A percentile compares a stretch with the other conserved stretches of the same genome.
phyloP scores from a whole-genome alignment of 1,140 invertebrate genomes.

The Belonocnema kinseyi region DNA sequence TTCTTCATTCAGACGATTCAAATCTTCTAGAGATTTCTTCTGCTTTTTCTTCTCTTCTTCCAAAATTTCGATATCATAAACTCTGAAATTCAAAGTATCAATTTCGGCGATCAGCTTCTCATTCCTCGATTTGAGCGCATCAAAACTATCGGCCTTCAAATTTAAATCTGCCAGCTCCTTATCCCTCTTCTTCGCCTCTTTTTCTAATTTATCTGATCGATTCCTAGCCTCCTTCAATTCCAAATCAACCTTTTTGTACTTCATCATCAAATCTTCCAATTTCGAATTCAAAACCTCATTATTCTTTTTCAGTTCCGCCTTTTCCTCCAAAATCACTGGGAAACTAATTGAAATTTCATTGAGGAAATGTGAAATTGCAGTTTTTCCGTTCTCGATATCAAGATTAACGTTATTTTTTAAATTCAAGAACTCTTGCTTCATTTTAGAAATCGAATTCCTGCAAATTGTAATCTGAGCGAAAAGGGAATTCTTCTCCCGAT shows the following conservation, averaged over 20 bases:
- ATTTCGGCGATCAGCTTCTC: slow-evolving; percentile 55
- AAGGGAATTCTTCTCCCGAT: background rate
- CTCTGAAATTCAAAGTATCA: slow-evolving; percentile 52
- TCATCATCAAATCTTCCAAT: slow-evolving; percentile 58
- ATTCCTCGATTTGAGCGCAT: slow-evolving; percentile 46
- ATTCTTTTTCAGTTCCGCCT: slow-evolving; percentile 18
- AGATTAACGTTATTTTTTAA: slow-evolving; percentile 39
- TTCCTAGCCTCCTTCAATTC: slow-evolving; percentile 64
- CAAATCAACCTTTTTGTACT: slow-evolving; percentile 57
- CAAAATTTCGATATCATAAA: slow-evolving; percentile 44
- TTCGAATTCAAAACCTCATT: slow-evolving; percentile 54
- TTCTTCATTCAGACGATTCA: slow-evolving; percentile 40
- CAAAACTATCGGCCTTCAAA: slow-evolving; percentile 54
- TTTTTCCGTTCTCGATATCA: slow-evolving; percentile 36
- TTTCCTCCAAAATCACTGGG: slow-evolving; percentile 32
- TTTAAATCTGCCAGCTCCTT: slow-evolving; percentile 68
- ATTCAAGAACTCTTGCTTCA: slow-evolving; percentile 43
- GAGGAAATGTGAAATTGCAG: background rate
- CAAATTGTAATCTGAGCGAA: slow-evolving; percentile 35
- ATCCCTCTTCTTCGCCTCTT: slow-evolving; percentile 63
- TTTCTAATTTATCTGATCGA: slow-evolving; percentile 50
- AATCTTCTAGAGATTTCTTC: slow-evolving; percentile 32
- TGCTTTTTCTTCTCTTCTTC: slow-evolving; percentile 29
- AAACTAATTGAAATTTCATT: slow-evolving; percentile 11
- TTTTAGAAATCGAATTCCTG: slow-evolving; percentile 39